Evolutionary conservation across 1,140 invertebrate species (phyloP).

Genomic region (Temnothorax longispinosus): DNA sequence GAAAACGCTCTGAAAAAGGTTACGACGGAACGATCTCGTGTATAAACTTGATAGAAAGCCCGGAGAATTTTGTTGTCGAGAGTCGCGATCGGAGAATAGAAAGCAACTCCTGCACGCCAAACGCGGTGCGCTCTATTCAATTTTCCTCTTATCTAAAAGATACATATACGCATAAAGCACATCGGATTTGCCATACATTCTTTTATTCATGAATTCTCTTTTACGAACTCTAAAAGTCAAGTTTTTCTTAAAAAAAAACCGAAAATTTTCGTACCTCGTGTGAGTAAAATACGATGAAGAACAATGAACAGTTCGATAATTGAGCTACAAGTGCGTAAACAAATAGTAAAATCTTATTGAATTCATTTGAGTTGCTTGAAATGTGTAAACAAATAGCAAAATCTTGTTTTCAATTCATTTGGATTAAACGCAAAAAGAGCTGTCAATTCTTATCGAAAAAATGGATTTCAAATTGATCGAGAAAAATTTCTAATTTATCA

Average conservation of each 20-base stretch:
- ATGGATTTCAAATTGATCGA: background rate
- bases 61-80: background rate
- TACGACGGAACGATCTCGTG: background rate
- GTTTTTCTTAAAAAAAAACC: background rate
- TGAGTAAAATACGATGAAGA: background rate
- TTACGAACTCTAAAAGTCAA: background rate
- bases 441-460: background rate
- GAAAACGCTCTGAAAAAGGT: too few species aligned
- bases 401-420: background rate
- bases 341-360: background rate
- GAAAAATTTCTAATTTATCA: background rate
- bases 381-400: background rate
- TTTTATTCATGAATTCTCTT: background rate
- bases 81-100: background rate
- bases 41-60: background rate
- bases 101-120: background rate
- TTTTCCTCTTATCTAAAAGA: constrained; percentile 42
- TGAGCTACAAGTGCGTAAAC: background rate
- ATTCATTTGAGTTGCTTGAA: background rate
- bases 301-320: background rate
- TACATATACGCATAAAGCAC: constrained; percentile 5
- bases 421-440: background rate
- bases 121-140: background rate
- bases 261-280: background rate
- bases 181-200: background rate